Base-by-base conservation (phyloP, 2,113 vertebrate genomes). In the Spheniscus mendiculus region DNA sequence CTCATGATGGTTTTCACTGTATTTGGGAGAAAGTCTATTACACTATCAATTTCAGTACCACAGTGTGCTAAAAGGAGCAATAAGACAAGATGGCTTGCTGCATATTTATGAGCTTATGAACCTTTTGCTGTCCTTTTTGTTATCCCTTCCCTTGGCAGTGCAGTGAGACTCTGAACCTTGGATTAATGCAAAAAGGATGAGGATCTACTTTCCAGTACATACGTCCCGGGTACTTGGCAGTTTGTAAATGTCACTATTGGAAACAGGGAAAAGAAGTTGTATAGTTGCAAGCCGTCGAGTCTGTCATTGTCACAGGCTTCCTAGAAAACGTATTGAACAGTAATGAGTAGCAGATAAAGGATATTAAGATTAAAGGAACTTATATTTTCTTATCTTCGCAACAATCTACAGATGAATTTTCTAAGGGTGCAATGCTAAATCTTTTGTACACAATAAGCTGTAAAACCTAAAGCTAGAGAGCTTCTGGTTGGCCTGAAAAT, bases 391-490 rank as follows among this genome's bases (percentile, higher is more conserved):
- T 97, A 96, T 97, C 97, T 94, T 93, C 42, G 21, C 93, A 90
- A 52, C 59, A 61, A 98, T 97, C 97, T 98, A 40, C 92, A 86
- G 92, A 95, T 94, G 90, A 70, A 94, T 98, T 97, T 98, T 95
- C 95, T 78, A 34, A n/a, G 96, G 97, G 94, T 88, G 94, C 74
- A 23, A 34, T 55, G 83, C 89, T 96, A 90, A 96, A 96, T 96
- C 90, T 95, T 69, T 85, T 6, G 17, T 23, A 65, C 69, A 59
- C 83, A 62, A 71, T n/a, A 71, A 97, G 94, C 86, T 97, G 94
- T 95, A 92, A 98, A 97, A 96, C 94, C 91, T 32, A 5, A 73
- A 92, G 95, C 90, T 88, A 85, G 94, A 79, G 94, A 95, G 92
- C 84, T 95, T 16, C 84, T 91, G 86, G 70, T 91, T 88, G 83